A percentile compares a stretch with the other conserved stretches of the same genome.
phyloP scores from a whole-genome alignment of 1,140 invertebrate species.

The Hyphantria cunea region DNA sequence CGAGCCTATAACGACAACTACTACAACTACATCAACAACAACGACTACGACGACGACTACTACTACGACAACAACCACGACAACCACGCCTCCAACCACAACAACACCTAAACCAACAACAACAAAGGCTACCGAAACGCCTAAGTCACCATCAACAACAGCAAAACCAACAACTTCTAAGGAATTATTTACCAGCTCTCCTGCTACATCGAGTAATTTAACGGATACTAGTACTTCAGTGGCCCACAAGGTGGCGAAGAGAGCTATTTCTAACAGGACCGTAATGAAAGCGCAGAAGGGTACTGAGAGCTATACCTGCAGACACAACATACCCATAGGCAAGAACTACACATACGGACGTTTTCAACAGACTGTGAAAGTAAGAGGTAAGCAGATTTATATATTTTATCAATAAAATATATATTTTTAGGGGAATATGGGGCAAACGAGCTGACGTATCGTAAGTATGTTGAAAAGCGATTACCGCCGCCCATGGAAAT shows the following conservation, averaged over 20 bases:
- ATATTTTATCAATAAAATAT: no score
- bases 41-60: slow-evolving; percentile 75
- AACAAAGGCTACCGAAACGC: slow-evolving; percentile 42
- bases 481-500: no score
- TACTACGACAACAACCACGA: slow-evolving; percentile 47
- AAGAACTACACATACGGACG: slow-evolving; percentile 88
- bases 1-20: slow-evolving; percentile 83
- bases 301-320: slow-evolving; percentile 28
- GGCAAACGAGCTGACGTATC: no score
- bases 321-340: slow-evolving; percentile 82
- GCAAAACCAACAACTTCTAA: slow-evolving; percentile 1
- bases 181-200: not conserved
- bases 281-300: slow-evolving; percentile 30
- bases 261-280: slow-evolving; percentile 46
- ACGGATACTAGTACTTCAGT: slow-evolving; percentile 20
- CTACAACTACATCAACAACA: slow-evolving; percentile 82
- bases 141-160: slow-evolving; percentile 36
- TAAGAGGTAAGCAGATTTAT: slow-evolving; percentile 83
- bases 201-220: slow-evolving; percentile 32
- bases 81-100: slow-evolving; percentile 42
- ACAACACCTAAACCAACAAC: slow-evolving; percentile 46
- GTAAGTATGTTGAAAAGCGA: no score
- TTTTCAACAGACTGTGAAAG: slow-evolving; percentile 83
- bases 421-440: no score
- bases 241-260: slow-evolving; percentile 48